Conservation (phyloP, 2,797 vertebrate species). For the Scleropages formosus region DNA sequence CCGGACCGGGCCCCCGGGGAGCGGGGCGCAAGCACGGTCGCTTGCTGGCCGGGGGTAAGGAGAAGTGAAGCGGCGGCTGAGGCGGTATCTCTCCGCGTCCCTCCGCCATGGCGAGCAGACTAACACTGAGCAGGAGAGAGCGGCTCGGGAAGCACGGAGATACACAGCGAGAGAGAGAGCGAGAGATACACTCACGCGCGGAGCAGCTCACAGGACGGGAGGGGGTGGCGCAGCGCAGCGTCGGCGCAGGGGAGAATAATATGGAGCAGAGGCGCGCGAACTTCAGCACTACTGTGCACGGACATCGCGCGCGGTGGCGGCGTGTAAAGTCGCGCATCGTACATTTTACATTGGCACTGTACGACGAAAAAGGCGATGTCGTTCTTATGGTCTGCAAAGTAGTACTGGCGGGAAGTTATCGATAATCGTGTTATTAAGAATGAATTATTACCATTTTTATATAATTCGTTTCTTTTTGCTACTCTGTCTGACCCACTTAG, state of each 20-base stretch:
- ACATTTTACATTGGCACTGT: no score
- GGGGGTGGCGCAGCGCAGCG: conserved; percentile 55
- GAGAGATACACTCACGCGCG: no score
- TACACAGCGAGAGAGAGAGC: conserved; percentile 35
- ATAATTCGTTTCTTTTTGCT: no score
- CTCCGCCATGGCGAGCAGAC: conserved; percentile 89
- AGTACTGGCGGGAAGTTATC: no score
- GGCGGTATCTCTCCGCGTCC: conserved; percentile 84
- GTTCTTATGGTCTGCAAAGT: no score
- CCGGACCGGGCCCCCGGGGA: conserved; percentile 74
- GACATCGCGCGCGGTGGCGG: no score
- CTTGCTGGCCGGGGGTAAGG: conserved; percentile 76
- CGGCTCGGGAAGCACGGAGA: conserved; percentile 54
- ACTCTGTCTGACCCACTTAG: no score
- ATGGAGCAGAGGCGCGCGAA: not conserved
- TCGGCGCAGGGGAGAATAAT: conserved; percentile 69
- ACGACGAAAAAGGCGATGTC: no score
- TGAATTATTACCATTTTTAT: no score
- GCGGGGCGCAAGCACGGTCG: conserved; percentile 83
- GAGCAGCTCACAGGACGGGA: conserved; percentile 12
- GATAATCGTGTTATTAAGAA: no score
- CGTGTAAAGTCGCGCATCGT: no score
- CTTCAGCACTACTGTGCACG: no score
- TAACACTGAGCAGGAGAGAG: conserved; percentile 68
- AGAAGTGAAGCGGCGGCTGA: conserved; percentile 69